Percentiles rank a stretch among this genome's conserved stretches.
Conservation (phyloP, 2,113 vertebrate species). For the Heptranchias perlo region DNA sequence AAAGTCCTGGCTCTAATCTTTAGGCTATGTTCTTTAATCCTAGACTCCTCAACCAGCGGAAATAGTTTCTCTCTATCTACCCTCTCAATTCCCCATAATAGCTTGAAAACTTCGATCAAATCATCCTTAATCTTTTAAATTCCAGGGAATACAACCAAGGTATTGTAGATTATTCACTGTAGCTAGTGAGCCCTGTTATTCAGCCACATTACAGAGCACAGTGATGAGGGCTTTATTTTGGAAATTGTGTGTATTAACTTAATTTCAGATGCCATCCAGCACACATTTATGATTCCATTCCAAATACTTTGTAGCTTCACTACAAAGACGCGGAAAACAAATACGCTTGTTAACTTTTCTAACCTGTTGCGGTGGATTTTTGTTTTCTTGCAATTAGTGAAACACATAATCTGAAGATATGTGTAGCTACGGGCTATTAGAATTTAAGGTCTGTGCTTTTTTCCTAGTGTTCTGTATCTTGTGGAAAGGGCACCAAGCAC, state of each 20-base stretch:
- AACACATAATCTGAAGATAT: neutral
- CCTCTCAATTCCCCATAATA: no score
- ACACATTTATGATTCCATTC: neutral
- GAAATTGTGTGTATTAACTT: neutral
- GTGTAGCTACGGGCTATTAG: neutral
- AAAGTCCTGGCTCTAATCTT: no score
- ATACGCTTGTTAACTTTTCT: neutral
- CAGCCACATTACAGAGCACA: neutral
- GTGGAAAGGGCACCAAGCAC: slow-evolving; percentile 79
- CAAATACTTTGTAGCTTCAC: neutral
- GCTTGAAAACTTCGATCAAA: no score
- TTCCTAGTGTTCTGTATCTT: slow-evolving; percentile 83
- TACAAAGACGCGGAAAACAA: neutral
- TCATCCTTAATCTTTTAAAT: no score
- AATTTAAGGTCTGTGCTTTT: slow-evolving; percentile 26
- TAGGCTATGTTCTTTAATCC: no score
- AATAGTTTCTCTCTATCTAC: no score
- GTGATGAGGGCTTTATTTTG: neutral
- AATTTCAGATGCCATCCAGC: neutral
- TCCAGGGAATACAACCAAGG: no score
- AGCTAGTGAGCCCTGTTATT: no score
- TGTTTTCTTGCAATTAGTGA: neutral
- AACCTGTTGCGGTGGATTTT: neutral
- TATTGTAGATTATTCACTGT: no score
- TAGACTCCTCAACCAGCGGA: no score